These are phyloP conservation scores for Thinocorus orbignyianus DNA, from an alignment of 2,113 vertebrate species.

Conservation along the genomic window DNA sequence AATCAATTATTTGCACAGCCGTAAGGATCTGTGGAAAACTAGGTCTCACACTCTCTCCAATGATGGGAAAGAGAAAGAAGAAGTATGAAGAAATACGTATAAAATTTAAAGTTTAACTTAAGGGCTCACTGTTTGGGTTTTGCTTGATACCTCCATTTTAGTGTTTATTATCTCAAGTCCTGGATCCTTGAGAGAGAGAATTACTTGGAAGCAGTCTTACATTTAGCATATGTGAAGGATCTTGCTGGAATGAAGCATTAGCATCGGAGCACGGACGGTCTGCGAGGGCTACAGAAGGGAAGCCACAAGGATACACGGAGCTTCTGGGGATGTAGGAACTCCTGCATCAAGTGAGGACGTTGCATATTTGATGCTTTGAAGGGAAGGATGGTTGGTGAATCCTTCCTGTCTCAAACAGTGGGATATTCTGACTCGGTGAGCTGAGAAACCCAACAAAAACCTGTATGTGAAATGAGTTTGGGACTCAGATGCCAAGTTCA, in stretches of 20 bases:
- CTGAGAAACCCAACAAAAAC: neutral
- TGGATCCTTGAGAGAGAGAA: neutral
- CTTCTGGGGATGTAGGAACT: neutral
- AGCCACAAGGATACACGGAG: neutral
- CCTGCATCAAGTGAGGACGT: neutral
- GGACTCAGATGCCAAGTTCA: neutral
- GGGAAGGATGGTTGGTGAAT: neutral
- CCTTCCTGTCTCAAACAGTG: neutral
- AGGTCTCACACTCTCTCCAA: conserved; percentile 21
- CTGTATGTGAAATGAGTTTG: neutral
- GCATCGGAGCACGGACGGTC: neutral
- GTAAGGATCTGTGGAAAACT: conserved; percentile 41
- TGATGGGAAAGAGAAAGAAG: conserved; percentile 57
- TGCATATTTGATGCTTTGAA: neutral
- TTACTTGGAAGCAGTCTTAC: conserved; percentile 11
- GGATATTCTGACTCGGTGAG: neutral
- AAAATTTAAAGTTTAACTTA: conserved; percentile 49
- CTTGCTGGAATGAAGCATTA: conserved; percentile 22
- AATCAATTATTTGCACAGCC: conserved; percentile 67
- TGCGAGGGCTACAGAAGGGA: neutral
- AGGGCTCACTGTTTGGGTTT: conserved; percentile 34
- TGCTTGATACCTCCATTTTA: conserved; percentile 27
- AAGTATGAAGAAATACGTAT: neutral
- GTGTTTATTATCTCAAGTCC: conserved; percentile 62
- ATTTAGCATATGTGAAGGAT: conserved; percentile 44